Evolutionary conservation across 2,113 vertebrate genomes (phyloP).

Genomic region (western clawed frog (Xenopus tropicalis)): UCB_Xtro_10.0 CM004449.2:99949501-99950000

Average conservation of each 20-base stretch:
- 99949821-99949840: slow-evolving; percentile 3
- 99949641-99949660: no score
- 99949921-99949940: background rate
- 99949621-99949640: no score
- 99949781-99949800: background rate
- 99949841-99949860: background rate
- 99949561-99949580: no score
- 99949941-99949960: background rate
- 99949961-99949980: background rate
- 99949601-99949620: no score
- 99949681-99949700: background rate
- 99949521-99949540: no score
- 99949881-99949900: background rate
- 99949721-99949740: background rate
- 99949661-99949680: no score
- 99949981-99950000: slow-evolving; percentile 1
- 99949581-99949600: no score
- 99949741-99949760: background rate
- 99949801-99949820: background rate
- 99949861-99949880: background rate
- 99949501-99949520: no score
- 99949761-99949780: background rate
- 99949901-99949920: background rate
- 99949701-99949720: background rate
- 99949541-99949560: no score